A percentile compares a stretch with the other conserved stretches of the same genome.
Evolutionary conservation across 2,888 invertebrate species (phyloP).

Genomic region (Drosophila meridionalis): DNA sequence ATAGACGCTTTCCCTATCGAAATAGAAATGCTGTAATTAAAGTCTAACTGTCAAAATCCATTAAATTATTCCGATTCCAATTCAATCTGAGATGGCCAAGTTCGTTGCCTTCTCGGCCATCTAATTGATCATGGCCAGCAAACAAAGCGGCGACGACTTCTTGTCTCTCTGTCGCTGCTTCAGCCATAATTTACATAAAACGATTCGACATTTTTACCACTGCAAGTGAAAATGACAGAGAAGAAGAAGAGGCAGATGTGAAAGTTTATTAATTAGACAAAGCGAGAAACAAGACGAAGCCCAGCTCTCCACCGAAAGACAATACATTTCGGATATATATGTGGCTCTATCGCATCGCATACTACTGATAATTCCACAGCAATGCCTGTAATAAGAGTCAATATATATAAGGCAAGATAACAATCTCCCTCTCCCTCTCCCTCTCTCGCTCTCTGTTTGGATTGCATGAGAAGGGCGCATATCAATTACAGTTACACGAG

Average conservation of each 20-base stretch:
- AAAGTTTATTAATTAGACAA: constrained; percentile 77
- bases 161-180: constrained; percentile 20
- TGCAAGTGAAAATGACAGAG: constrained; percentile 69
- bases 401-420: constrained; percentile 7
- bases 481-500: constrained; percentile 83
- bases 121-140: constrained; percentile 48
- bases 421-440: background rate
- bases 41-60: constrained; percentile 71
- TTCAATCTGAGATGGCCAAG: constrained; percentile 27
- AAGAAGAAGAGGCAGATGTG: constrained; percentile 54
- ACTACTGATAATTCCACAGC: constrained; percentile 25
- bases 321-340: background rate
- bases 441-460: constrained; percentile 15
- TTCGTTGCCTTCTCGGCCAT: constrained; percentile 45
- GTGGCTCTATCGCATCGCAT: background rate
- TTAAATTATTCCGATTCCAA: constrained; percentile 47
- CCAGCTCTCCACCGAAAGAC: background rate
- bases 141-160: constrained; percentile 21
- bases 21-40: constrained; percentile 74
- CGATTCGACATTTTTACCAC: constrained; percentile 53
- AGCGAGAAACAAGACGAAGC: constrained; percentile 11
- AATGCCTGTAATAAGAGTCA: constrained; percentile 45
- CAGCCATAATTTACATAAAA: constrained; percentile 70
- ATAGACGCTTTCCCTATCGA: constrained; percentile 36
- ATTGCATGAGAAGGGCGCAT: constrained; percentile 82